phyloP scores from a whole-genome alignment of 2,888 invertebrate genomes.

The Drosophila nr. perissopoda region DNA sequence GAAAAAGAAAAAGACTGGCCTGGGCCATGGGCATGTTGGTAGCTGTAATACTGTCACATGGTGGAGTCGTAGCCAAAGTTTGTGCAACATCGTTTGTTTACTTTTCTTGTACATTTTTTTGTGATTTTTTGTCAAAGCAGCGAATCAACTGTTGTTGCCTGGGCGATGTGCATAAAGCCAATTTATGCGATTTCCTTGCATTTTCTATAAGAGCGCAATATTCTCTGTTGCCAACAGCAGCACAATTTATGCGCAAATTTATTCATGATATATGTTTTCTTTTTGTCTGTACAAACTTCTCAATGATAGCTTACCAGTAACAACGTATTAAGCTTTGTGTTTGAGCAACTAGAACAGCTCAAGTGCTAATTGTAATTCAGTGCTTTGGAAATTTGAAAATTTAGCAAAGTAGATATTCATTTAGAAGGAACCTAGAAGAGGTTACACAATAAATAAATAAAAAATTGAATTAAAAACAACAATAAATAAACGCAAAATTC shows the following conservation, averaged over 20 bases:
- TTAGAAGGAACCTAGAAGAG: background rate
- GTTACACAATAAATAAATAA: background rate
- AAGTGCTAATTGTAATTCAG: background rate
- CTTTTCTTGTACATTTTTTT: slow-evolving; percentile 28
- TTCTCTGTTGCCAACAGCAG: slow-evolving; percentile 58
- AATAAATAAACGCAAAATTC: background rate
- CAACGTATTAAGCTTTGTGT: background rate
- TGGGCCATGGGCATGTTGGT: slow-evolving; percentile 34
- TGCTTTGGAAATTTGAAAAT: background rate
- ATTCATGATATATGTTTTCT: background rate
- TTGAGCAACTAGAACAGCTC: background rate
- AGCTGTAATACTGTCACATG: slow-evolving; percentile 16
- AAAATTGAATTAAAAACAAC: background rate
- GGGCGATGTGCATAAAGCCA: slow-evolving; percentile 61
- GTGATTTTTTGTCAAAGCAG: slow-evolving; percentile 8
- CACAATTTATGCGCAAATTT: slow-evolving; percentile 57
- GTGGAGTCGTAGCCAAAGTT: slow-evolving; percentile 6
- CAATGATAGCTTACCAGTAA: background rate
- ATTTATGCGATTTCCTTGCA: slow-evolving; percentile 63
- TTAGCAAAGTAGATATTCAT: background rate
- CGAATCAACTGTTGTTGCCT: slow-evolving; percentile 41
- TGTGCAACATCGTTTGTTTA: slow-evolving; percentile 39
- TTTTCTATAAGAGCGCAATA: slow-evolving; percentile 49
- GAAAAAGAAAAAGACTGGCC: slow-evolving; percentile 26
- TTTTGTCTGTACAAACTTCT: background rate